A percentile compares a stretch with the other conserved stretches of the same genome.
Conservation (phyloP, 1,140 invertebrate genomes). For the Choristoneura fumiferana region DNA sequence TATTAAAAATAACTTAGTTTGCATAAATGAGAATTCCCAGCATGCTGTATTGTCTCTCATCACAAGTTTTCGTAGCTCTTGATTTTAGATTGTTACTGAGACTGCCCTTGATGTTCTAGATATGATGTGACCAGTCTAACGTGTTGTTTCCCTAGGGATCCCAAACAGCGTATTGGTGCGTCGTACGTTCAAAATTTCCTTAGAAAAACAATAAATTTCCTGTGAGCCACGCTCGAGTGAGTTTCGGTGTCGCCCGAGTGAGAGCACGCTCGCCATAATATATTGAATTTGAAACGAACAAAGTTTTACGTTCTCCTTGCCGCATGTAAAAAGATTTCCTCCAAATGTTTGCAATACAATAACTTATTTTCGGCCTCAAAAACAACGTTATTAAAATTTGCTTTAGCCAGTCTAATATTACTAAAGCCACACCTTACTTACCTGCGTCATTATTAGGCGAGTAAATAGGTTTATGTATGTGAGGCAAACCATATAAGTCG, state of each 20-base stretch:
- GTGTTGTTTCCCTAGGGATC: slow-evolving; percentile 37
- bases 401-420: not conserved
- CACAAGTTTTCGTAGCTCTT: too few species aligned
- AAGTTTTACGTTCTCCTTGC: slow-evolving; percentile 70
- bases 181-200: slow-evolving; percentile 72
- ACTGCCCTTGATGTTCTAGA: not conserved
- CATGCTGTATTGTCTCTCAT: too few species aligned
- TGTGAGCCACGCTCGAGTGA: slow-evolving; percentile 73
- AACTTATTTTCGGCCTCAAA: slow-evolving; percentile 47
- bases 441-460: not conserved
- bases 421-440: not conserved
- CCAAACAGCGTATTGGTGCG: slow-evolving; percentile 44
- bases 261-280: slow-evolving; percentile 75
- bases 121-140: not conserved
- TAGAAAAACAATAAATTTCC: slow-evolving; percentile 78
- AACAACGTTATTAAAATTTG: slow-evolving; percentile 24
- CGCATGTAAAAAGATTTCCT: slow-evolving; percentile 71
- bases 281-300: slow-evolving; percentile 78
- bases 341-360: slow-evolving; percentile 70
- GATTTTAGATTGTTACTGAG: too few species aligned
- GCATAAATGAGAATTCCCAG: too few species aligned
- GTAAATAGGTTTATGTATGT: not conserved
- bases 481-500: not conserved
- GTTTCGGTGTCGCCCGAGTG: slow-evolving; percentile 75
- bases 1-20: too few species aligned